Conservation (phyloP, 2,797 vertebrate species). For the Sebastes oblongus region DNA sequence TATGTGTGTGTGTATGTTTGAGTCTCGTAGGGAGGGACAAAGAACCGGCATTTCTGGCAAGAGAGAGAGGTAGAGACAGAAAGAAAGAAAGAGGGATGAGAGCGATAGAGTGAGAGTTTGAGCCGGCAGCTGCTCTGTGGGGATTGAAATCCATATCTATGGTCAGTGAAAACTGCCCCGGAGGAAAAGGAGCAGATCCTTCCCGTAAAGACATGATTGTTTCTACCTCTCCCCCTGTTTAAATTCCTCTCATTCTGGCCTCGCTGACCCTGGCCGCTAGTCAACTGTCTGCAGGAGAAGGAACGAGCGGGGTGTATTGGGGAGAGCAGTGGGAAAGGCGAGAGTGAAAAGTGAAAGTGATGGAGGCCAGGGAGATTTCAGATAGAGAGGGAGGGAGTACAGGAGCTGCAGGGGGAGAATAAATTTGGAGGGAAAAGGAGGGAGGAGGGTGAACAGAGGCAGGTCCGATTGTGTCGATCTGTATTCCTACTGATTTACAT, state of each 20-base stretch:
- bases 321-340: neutral
- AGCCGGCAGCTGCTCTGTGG: conserved; percentile 56
- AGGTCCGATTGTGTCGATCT: no score
- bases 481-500: no score
- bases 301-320: neutral
- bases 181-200: conserved; percentile 51
- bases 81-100: neutral
- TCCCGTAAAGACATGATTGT: conserved; percentile 57
- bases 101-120: conserved; percentile 22
- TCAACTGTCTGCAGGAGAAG: conserved; percentile 19
- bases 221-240: conserved; percentile 51
- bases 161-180: conserved; percentile 43
- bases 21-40: neutral
- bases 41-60: no score
- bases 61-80: neutral
- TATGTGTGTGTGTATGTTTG: neutral
- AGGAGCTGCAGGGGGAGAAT: neutral
- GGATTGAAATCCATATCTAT: conserved; percentile 71
- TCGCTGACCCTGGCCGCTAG: conserved; percentile 45
- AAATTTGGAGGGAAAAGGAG: conserved; percentile 20
- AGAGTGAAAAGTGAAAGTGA: conserved; percentile 19
- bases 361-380: conserved; percentile 10
- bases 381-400: neutral
- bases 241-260: conserved; percentile 73
- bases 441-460: neutral